phyloP scores from a whole-genome alignment of 2,888 invertebrate genomes.

The Pharmacophagus antenor region DNA sequence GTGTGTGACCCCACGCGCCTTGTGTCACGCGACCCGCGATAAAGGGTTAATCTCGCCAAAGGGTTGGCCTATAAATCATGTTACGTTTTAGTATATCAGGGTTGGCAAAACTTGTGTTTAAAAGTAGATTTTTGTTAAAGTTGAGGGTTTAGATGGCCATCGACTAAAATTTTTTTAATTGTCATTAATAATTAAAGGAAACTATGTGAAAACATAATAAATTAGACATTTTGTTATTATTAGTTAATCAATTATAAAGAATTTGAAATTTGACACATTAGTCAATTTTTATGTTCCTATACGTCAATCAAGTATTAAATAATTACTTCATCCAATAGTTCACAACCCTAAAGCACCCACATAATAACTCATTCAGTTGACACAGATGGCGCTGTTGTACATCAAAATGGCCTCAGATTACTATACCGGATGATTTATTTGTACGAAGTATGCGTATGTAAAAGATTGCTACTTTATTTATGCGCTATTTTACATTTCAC shows the following conservation, averaged over 20 bases:
- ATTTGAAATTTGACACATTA: too few species aligned
- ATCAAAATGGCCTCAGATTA: slow-evolving; percentile 77
- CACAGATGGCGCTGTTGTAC: slow-evolving; percentile 78
- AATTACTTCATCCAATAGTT: too few species aligned
- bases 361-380: slow-evolving; percentile 77
- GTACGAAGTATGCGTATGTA: slow-evolving; percentile 69
- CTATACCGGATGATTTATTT: slow-evolving; percentile 72
- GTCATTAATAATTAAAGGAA: too few species aligned
- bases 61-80: slow-evolving; percentile 78
- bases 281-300: too few species aligned
- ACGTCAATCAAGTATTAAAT: too few species aligned
- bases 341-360: slow-evolving; percentile 49
- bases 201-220: too few species aligned
- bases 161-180: too few species aligned
- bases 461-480: slow-evolving; percentile 50
- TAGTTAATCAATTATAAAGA: too few species aligned
- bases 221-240: too few species aligned
- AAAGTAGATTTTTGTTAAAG: too few species aligned
- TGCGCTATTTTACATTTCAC: slow-evolving; percentile 7
- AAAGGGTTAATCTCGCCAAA: slow-evolving; percentile 75
- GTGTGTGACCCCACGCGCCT: slow-evolving; percentile 52
- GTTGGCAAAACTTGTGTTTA: slow-evolving; percentile 44
- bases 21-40: slow-evolving; percentile 64
- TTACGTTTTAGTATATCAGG: slow-evolving; percentile 57
- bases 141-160: too few species aligned